Evolutionary conservation across 53 echinoderm and acorn worm species (phyloP).

Genomic region (Stichopus horrens): DNA sequence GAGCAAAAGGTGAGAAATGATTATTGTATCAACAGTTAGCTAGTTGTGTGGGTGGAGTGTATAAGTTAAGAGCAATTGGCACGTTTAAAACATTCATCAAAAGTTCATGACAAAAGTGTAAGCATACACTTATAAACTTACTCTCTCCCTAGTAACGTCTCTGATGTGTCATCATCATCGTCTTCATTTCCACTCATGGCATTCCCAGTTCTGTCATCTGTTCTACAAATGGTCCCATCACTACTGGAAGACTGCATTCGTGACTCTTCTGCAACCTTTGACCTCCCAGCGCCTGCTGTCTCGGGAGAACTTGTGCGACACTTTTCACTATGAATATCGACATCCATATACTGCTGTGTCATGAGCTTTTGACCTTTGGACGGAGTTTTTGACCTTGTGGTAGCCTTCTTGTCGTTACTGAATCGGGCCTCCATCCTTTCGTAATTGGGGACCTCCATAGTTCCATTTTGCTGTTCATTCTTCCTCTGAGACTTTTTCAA

Average conservation of each 20-base stretch:
- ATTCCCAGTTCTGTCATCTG: slow-evolving; percentile 67
- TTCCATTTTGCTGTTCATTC: slow-evolving; percentile 49
- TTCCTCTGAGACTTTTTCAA: slow-evolving; percentile 67
- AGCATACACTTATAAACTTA: slow-evolving; percentile 6
- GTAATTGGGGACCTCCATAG: slow-evolving; percentile 45
- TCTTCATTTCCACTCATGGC: slow-evolving; percentile 53
- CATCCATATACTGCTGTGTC: background rate
- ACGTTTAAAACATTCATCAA: background rate
- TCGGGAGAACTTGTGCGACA: slow-evolving; percentile 25
- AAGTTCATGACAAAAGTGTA: background rate
- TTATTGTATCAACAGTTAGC: background rate
- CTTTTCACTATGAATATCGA: background rate
- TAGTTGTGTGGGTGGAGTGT: background rate
- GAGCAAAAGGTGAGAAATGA: no score
- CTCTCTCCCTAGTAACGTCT: slow-evolving; percentile 33
- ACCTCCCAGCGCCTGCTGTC: slow-evolving; percentile 2
- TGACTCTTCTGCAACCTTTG: slow-evolving; percentile 12
- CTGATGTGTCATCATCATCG: background rate
- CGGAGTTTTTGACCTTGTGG: background rate
- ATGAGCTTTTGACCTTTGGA: background rate
- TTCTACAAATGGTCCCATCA: slow-evolving; percentile 73
- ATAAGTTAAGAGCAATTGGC: background rate
- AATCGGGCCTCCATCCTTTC: background rate
- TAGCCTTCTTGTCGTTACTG: background rate
- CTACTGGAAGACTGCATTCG: slow-evolving; percentile 68